Conservation (phyloP, 2,113 vertebrate genomes). For the Sinocyclocheilus maitianheensis region DNA sequence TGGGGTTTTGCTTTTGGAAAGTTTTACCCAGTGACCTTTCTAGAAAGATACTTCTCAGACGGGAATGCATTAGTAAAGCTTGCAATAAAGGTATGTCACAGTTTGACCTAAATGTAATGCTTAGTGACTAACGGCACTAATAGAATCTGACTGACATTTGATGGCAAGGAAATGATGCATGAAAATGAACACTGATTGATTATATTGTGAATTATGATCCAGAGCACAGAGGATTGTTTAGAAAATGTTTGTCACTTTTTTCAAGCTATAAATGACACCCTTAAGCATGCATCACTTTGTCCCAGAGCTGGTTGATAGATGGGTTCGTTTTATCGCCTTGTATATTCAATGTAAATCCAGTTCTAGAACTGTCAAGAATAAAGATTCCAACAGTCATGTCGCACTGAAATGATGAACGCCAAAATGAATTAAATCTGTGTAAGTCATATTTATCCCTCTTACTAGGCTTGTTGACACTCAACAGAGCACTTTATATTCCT, state of each 20-base stretch:
- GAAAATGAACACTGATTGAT: background rate
- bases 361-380: background rate
- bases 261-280: background rate
- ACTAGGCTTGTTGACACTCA: slow-evolving; percentile 6
- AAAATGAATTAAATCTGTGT: slow-evolving; percentile 7
- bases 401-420: background rate
- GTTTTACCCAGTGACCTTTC: background rate
- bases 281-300: slow-evolving; percentile 2
- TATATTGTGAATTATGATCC: background rate
- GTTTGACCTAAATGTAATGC: background rate
- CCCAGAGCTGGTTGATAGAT: background rate
- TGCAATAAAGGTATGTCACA: background rate
- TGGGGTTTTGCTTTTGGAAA: background rate
- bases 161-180: background rate
- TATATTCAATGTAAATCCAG: background rate
- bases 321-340: background rate
- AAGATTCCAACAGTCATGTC: background rate
- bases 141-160: background rate
- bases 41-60: background rate
- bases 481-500: slow-evolving; percentile 15
- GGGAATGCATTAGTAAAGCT: background rate
- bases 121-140: no score
- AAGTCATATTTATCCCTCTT: slow-evolving; percentile 5
- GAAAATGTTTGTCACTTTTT: background rate
- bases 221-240: background rate